Evolutionary conservation across 2,888 invertebrate species (phyloP), one percentile per base, ranked within the genome.

Genomic region (Lacanobia wlatinum): DNA sequence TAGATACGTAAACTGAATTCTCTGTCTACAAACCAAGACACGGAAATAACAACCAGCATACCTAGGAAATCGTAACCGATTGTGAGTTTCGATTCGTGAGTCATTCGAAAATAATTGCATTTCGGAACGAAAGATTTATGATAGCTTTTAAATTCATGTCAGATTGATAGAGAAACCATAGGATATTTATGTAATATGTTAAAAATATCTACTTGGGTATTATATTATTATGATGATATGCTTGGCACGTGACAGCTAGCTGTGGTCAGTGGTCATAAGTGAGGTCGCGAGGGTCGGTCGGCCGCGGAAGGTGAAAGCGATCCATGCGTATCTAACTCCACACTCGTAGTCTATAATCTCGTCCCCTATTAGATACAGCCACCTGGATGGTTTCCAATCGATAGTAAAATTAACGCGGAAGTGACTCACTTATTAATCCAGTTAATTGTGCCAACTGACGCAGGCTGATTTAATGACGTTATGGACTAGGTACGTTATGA

Each of bases 41-140:
- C 91, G 92, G 92, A 93, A 92, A 89, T 88, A 78, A 84, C 73
- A 74, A 74, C 76, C 70, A 84, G 84, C 84, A 89, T 88, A n/a
- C 48, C 67, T 52, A 87, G 88, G 87, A 89, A 90, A 89, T 90
- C 81, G 80, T 78, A 84, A 81, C 73, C 73, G 85, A 87, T 87
- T 85, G 78, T 81, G 85, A 84, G 80, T 84, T 82, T 76, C 75
- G 62, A 77, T 77, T 83, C 75, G 64, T 85, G 82, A 77, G 70
- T 82, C 73, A 79, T 58, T 82, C 69, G 61, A 72, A 70, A 82
- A 75, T 75, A 67, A 71, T 63, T 69, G 65, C 58, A 60, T 59
- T 76, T 38, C 28, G 53, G 46, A 73, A 52, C 52, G 58, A 64
- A 61, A 62, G 18, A 73, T 69, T 55, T 14, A 46, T 56, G 61